Percentiles rank a stretch among this genome's conserved stretches.
These are phyloP conservation scores for Aspidapion aeneum DNA, from an alignment of 2,888 invertebrate genomes.

Conservation along the genomic window DNA sequence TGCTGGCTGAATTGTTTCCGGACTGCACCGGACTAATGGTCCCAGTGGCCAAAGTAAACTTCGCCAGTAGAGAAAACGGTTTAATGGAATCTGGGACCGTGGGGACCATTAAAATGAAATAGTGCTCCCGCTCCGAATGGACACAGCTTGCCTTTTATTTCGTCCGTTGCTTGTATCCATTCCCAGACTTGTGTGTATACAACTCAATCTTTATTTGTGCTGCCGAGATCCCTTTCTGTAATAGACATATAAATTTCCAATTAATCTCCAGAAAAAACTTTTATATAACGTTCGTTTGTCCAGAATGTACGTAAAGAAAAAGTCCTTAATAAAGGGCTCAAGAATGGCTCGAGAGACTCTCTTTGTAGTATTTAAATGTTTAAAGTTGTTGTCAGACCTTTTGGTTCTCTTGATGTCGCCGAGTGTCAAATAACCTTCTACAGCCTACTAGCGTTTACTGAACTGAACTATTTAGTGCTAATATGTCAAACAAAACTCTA, in stretches of 20 bases:
- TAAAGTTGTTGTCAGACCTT: too few species aligned
- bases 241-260: neutral
- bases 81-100: conserved; percentile 56
- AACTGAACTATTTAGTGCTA: too few species aligned
- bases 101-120: conserved; percentile 59
- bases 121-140: conserved; percentile 43
- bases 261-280: neutral
- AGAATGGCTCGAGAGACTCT: too few species aligned
- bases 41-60: conserved; percentile 51
- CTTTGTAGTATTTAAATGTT: too few species aligned
- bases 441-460: too few species aligned
- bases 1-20: conserved; percentile 50
- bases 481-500: too few species aligned
- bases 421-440: too few species aligned
- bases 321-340: too few species aligned
- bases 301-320: too few species aligned
- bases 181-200: neutral
- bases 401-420: too few species aligned
- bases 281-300: too few species aligned
- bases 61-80: conserved; percentile 52
- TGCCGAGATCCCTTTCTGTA: neutral
- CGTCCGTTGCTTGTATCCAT: conserved; percentile 16
- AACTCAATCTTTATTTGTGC: neutral
- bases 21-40: conserved; percentile 51
- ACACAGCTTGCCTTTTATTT: conserved; percentile 29